A percentile compares a stretch with the other conserved stretches of the same genome.
Evolutionary conservation across 2,888 invertebrate genomes (phyloP).

Genomic region (Drosophila incognita): DNA sequence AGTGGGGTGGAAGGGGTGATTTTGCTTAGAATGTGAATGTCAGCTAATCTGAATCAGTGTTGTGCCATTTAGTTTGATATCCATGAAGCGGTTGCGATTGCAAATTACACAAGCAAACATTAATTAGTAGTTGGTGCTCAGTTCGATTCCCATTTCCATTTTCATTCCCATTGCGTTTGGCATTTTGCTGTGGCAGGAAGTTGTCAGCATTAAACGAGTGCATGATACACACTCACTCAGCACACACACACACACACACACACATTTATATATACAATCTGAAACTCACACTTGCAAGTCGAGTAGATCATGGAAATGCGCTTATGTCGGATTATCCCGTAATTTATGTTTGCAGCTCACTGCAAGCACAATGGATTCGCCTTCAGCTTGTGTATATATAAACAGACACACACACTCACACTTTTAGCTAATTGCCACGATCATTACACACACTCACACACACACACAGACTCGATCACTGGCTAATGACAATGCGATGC

Average conservation of each 20-base stretch:
- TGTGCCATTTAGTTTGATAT: conserved; percentile 57
- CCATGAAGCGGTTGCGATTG: conserved; percentile 26
- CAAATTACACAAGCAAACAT: conserved; percentile 53
- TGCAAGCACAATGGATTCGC: conserved; percentile 73
- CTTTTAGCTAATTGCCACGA: conserved; percentile 73
- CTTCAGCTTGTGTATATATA: conserved; percentile 31
- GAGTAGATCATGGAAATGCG: conserved; percentile 79
- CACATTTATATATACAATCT: conserved; percentile 15
- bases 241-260: conserved; percentile 33
- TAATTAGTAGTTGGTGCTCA: conserved; percentile 52
- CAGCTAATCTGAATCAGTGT: conserved; percentile 64
- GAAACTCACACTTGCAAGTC: conserved; percentile 27
- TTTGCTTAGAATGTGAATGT: conserved; percentile 50
- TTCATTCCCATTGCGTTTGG: conserved; percentile 24
- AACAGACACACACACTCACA: conserved; percentile 29
- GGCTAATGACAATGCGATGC: conserved; percentile 73
- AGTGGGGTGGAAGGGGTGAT: conserved; percentile 1
- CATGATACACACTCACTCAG: conserved; percentile 46
- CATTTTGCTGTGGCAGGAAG: conserved; percentile 66
- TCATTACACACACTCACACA: conserved; percentile 62
- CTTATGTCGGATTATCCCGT: conserved; percentile 82
- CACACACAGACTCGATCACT: conserved; percentile 21
- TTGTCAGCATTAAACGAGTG: conserved; percentile 70
- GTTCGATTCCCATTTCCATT: conserved; percentile 19
- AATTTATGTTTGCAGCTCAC: conserved; percentile 79